Base-by-base conservation (phyloP, 2,888 invertebrate genomes). In the Timandra comae region DNA sequence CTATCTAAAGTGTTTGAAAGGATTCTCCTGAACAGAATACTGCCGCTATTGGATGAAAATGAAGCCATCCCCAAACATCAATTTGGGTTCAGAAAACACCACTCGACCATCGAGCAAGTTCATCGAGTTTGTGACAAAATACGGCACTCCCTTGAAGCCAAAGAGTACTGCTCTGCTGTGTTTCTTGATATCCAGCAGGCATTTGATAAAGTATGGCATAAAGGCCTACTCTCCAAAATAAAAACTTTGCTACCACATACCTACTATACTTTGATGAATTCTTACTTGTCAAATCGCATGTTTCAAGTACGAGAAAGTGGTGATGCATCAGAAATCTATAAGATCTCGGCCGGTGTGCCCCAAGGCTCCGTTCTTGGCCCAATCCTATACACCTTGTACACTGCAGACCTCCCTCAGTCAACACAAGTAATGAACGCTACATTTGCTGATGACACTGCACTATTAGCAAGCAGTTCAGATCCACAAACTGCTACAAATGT, bases 151-250 rank as follows among this genome's bases (percentile, higher is more conserved):
- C 11, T 45, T 1, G 46, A 47, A 31, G 5, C 11, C 3, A 52
- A 47, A 23, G 25, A 39, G 23, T 52, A 44, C 21, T 52, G 47
- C 27, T 26, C 47, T 0, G 35, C 25, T 5, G 25, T 12, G 12
- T 25, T 16, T 25, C 36, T 29, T 33, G 42, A 34, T 43, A 30
- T 13, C 41, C 38, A 44, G 6, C 48, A 48, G n/a, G 52, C 52
- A 1, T 53, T 56, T 24, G 52, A 51, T 24, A 30, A 30, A 11
- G 51, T 56, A 0, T 53, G 50, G 52, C 48, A 52, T 25, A 29
- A 42, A 7, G 49, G 48, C 0, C 28, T 49, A 0, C 27, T 49
- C 0, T 49, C 10, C 8, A 50, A 52, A 26, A 38, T 50, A 16
- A 50, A 47, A 33, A 22, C 2, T 1, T 2, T 2, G 2, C 20